These are phyloP conservation scores for Rousettus leschenaultii DNA, from an alignment of 2,113 vertebrate genomes.

Conservation along the genomic window DNA sequence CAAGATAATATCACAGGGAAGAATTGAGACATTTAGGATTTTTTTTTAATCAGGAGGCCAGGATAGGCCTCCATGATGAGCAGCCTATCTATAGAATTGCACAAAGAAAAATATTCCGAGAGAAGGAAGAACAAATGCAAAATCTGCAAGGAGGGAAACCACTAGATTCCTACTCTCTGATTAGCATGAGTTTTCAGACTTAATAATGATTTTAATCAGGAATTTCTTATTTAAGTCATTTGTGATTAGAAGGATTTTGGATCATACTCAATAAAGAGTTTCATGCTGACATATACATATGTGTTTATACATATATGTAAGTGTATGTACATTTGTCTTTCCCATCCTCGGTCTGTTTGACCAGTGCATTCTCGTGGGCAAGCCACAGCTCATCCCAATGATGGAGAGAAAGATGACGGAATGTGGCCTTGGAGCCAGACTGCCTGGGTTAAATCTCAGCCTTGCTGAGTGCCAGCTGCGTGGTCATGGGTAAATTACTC, in stretches of 20 bases:
- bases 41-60: background rate
- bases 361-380: background rate
- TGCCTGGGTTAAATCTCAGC: background rate
- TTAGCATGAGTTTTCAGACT: background rate
- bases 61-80: background rate
- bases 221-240: background rate
- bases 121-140: background rate
- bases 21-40: background rate
- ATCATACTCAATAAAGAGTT: background rate
- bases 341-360: background rate
- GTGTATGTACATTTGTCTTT: background rate
- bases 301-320: too few species aligned
- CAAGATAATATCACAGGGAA: background rate
- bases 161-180: background rate
- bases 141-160: background rate
- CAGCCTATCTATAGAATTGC: background rate
- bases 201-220: background rate
- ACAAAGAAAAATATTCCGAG: background rate
- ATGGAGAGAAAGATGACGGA: background rate
- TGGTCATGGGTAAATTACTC: background rate
- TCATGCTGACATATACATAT: background rate
- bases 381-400: background rate
- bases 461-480: background rate
- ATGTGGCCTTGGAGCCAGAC: too few species aligned
- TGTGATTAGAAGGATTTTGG: background rate